These are phyloP conservation scores for Coendou prehensilis DNA, from an alignment of 2,797 vertebrate genomes.

Conservation along the genomic window DNA sequence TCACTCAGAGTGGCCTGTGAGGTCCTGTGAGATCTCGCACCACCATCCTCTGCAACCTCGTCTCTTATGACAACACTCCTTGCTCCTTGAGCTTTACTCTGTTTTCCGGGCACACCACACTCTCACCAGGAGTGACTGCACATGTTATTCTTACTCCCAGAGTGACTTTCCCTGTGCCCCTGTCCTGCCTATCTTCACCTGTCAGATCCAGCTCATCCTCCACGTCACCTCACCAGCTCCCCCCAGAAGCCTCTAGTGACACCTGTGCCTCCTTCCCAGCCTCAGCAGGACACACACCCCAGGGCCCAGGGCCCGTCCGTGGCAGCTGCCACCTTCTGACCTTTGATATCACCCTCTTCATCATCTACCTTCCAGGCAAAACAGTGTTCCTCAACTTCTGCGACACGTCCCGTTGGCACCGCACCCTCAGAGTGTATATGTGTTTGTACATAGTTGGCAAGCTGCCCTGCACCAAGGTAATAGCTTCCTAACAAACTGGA, in stretches of 20 bases:
- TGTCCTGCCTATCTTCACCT: neutral
- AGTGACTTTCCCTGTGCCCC: neutral
- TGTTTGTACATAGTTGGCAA: neutral
- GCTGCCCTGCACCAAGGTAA: neutral
- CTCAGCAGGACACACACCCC: neutral
- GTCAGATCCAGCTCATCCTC: neutral
- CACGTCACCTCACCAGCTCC: neutral
- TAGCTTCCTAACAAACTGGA: neutral
- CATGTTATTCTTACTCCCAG: neutral
- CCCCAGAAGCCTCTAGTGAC: neutral
- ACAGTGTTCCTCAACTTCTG: neutral
- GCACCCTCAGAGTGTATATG: neutral
- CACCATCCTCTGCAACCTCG: neutral
- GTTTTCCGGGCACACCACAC: rapidly evolving
- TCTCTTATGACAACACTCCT: neutral
- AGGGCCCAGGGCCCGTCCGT: rapidly evolving
- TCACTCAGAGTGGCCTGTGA: neutral
- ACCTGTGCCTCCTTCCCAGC: neutral
- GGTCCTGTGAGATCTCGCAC: neutral
- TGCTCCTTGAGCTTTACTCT: neutral
- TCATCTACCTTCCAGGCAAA: neutral
- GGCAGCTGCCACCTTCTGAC: neutral
- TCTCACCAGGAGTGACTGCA: too few relatives aligned
- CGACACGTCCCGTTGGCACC: neutral
- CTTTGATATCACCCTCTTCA: neutral